Evolutionary conservation across 64 coral and sea anemone species (phyloP).

Genomic region (Porites australiensis): DNA sequence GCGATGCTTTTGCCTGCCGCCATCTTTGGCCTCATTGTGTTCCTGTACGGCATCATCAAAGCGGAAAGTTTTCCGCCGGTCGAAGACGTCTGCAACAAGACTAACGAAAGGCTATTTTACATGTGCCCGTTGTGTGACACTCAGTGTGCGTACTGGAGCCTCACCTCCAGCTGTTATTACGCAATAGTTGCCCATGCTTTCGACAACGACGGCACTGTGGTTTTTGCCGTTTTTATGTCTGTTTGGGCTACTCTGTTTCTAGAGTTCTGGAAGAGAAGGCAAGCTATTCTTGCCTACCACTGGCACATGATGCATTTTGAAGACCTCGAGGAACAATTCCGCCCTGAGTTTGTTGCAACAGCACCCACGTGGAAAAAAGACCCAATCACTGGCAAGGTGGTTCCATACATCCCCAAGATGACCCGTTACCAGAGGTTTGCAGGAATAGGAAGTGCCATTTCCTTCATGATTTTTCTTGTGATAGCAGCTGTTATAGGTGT

Average conservation of each 20-base stretch:
- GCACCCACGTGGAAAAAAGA: constrained; percentile 76
- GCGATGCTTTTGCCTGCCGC: constrained; percentile 93
- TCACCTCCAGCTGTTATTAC: constrained; percentile 73
- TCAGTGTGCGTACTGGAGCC: constrained; percentile 93
- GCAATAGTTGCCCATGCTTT: constrained; percentile 72
- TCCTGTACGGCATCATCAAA: constrained; percentile 82
- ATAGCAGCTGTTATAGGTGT: constrained; percentile 87
- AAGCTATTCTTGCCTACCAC: constrained; percentile 92
- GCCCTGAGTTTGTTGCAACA: constrained; percentile 85
- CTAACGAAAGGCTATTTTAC: constrained; percentile 87
- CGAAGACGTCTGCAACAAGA: constrained; percentile 85
- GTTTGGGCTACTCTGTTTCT: constrained; percentile 97
- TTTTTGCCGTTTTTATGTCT: constrained; percentile 94
- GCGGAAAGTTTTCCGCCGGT: constrained; percentile 76
- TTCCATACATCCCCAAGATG: constrained; percentile 82
- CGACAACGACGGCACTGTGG: constrained; percentile 92
- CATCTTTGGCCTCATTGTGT: constrained; percentile 86
- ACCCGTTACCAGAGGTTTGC: constrained; percentile 71
- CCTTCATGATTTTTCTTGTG: constrained; percentile 92
- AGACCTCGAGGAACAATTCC: constrained; percentile 88
- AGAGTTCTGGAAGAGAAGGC: constrained; percentile 96
- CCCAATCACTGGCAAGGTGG: constrained; percentile 80
- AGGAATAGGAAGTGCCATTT: constrained; percentile 80
- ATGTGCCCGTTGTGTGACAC: constrained; percentile 96
- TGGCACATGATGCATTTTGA: constrained; percentile 98